Base-by-base conservation (phyloP, 2,113 vertebrate species). In the Neopipo cinnamomea region DNA sequence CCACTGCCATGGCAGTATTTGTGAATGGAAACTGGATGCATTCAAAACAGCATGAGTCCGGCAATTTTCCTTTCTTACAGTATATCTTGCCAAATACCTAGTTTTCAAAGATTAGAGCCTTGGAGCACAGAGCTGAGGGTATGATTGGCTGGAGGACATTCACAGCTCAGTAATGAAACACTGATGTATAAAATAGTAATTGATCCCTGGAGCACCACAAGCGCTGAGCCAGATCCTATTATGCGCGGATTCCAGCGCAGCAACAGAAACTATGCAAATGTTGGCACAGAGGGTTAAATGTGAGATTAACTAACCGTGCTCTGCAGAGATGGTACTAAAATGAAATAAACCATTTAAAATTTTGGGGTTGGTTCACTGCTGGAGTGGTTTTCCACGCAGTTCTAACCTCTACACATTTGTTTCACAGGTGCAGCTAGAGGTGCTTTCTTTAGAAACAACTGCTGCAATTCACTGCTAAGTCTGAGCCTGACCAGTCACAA, bases 181-280 rank as follows among this genome's bases (percentile, higher is more conserved):
- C 91, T 95, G 89, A 71, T 97, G 91, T 97, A 92, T 97, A 88
- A 97, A 97, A 95, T 91, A 81, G 94, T 96, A 96, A 95, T 96
- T 96, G 93, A 96, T 97, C 96, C 96, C 84, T 0, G 33, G 91
- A 91, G 85, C 70, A 72, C 72, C 0, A 0, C 3, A 27, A 74
- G 89, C 2, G 0, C 78, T 16, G 49, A 96, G 94, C 96, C 95
- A 96, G 93, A 97, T 93, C 85, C 77, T 65, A 71, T 89, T 95
- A 87, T 90, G 56, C 91, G 83, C 81, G 68, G 93, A 89, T 96
- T 93, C 92, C 55, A 79, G 24, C 2, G 44, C 6, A 6, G 90
- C 76, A 75, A 37, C 66, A 39, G 94, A 95, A 96, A 88, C 93
- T 89, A 3, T 75, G 58, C 81, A 95, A 82, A 94, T 83, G 84